These are phyloP conservation scores for Rattus rattus DNA, from an alignment of 2,113 vertebrate genomes.

Conservation along the genomic window DNA sequence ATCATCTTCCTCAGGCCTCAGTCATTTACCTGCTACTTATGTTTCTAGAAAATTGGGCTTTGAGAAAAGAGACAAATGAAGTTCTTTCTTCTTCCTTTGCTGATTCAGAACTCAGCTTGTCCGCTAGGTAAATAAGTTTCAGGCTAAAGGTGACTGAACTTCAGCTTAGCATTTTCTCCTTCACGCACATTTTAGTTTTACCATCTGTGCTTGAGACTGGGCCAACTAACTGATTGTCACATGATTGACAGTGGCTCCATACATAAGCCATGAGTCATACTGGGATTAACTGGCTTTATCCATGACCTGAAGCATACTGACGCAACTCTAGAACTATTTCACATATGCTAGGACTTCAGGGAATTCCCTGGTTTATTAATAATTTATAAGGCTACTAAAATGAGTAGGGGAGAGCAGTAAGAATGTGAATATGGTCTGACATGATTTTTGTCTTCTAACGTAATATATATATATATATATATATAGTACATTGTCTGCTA, in stretches of 20 bases:
- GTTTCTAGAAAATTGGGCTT: conserved; percentile 16
- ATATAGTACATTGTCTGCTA: not conserved
- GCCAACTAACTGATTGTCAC: conserved; percentile 24
- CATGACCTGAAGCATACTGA: conserved; percentile 7
- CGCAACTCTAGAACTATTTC: conserved; percentile 26
- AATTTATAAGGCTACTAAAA: not conserved
- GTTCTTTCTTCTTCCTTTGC: not conserved
- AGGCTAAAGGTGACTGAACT: not conserved
- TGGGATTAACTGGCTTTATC: conserved; percentile 19
- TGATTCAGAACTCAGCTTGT: not conserved
- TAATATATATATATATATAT: not conserved
- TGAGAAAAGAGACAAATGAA: not conserved
- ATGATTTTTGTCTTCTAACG: not conserved
- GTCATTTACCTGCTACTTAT: not conserved
- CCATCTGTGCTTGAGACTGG: not conserved
- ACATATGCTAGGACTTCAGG: conserved; percentile 21
- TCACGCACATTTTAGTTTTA: conserved; percentile 60
- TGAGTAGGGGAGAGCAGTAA: not conserved
- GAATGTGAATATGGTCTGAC: conserved; percentile 2
- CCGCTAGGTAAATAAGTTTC: not conserved
- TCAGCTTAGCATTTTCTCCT: conserved; percentile 7
- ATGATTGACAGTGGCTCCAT: not conserved
- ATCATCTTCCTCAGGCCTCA: not conserved
- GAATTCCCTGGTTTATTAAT: not conserved
- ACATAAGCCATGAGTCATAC: conserved; percentile 13